Percentiles rank a stretch among this genome's conserved stretches.
phyloP scores from a whole-genome alignment of 2,797 vertebrate genomes.

The Mormyrus hasselquistii region DNA sequence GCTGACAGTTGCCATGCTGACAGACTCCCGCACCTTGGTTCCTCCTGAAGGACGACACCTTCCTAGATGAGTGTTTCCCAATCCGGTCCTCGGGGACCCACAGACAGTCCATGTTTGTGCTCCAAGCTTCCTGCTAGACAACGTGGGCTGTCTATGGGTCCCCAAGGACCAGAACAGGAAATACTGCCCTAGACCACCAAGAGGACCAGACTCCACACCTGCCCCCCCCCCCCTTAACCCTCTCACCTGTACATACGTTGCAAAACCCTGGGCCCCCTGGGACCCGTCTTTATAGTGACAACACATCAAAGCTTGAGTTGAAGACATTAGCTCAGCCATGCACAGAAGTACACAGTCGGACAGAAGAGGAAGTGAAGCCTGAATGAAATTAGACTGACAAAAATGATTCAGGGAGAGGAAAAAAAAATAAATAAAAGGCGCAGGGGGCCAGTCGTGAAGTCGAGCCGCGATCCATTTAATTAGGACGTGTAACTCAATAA shows the following conservation, averaged over 20 bases:
- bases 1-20: background rate
- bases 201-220: background rate
- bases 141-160: background rate
- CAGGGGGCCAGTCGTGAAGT: background rate
- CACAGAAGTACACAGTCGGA: background rate
- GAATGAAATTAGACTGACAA: slow-evolving; percentile 5
- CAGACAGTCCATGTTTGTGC: background rate
- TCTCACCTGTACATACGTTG: background rate
- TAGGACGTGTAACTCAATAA: slow-evolving; percentile 8
- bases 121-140: background rate
- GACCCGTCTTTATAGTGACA: background rate
- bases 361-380: background rate
- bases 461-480: background rate
- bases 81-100: background rate
- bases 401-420: background rate
- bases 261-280: background rate
- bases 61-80: background rate
- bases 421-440: background rate
- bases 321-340: background rate
- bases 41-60: background rate
- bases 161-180: background rate
- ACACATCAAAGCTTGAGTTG: background rate
- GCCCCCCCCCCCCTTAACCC: background rate
- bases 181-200: background rate
- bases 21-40: background rate